Evolutionary conservation across 2,888 invertebrate genomes (phyloP).

Genomic region (Pseudolycoriella hygida): DNA sequence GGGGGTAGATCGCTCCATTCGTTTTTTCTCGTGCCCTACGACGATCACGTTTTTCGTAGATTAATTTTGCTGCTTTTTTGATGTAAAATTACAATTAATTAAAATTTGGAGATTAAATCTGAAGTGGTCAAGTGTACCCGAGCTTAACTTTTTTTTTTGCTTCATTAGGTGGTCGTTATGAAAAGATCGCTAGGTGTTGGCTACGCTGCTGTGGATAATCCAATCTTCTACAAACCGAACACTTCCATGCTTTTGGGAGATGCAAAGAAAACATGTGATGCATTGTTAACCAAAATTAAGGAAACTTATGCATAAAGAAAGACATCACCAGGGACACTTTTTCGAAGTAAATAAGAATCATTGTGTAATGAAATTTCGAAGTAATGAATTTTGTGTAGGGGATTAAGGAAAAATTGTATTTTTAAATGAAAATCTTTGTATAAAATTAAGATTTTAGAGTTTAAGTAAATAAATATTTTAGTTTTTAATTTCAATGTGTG

Average conservation of each 20-base stretch:
- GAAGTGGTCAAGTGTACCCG: no score
- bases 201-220: slow-evolving; percentile 85
- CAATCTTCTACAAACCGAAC: slow-evolving; percentile 79
- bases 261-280: slow-evolving; percentile 81
- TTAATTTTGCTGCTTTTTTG: no score
- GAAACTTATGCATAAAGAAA: slow-evolving; percentile 11
- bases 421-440: neutral
- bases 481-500: neutral
- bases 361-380: neutral
- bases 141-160: slow-evolving; percentile 7
- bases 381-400: neutral
- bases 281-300: slow-evolving; percentile 49
- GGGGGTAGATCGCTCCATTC: no score
- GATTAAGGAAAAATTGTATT: neutral
- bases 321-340: no score
- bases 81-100: no score
- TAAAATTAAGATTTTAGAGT: no score
- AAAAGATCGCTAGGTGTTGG: slow-evolving; percentile 76
- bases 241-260: slow-evolving; percentile 77
- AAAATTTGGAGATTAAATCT: no score
- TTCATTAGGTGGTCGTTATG: slow-evolving; percentile 66
- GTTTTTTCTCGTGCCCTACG: no score
- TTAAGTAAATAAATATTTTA: neutral
- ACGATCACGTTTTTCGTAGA: no score
- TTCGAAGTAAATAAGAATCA: neutral